phyloP scores from a whole-genome alignment of 2,888 invertebrate genomes.

The Caenorhabditis sp. region DNA sequence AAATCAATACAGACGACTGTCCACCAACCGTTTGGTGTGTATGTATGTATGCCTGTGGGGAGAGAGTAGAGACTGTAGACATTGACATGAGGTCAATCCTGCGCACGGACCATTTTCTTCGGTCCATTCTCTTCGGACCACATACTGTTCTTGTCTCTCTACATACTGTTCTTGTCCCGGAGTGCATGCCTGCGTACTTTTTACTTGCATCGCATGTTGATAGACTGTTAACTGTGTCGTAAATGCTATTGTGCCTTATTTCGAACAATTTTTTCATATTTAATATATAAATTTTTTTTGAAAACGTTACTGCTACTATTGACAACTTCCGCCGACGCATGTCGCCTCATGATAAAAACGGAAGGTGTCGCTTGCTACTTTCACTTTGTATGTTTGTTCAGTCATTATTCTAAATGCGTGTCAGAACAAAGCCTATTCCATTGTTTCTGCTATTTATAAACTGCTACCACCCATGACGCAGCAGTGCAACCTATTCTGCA shows the following conservation, averaged over 20 bases:
- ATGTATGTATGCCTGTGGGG: neutral
- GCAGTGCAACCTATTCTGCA: slow-evolving; percentile 27
- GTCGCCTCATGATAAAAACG: neutral
- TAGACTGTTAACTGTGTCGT: no score
- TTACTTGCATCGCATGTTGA: no score
- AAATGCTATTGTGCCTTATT: no score
- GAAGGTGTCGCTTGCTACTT: neutral
- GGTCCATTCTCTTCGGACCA: neutral
- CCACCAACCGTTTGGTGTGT: neutral
- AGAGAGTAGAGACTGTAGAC: neutral
- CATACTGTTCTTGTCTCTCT: no score
- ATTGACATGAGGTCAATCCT: neutral
- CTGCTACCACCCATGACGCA: slow-evolving; percentile 29
- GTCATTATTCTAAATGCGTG: neutral
- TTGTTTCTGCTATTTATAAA: slow-evolving; percentile 6
- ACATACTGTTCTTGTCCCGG: no score
- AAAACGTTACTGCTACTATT: neutral
- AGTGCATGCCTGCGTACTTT: no score
- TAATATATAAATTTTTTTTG: neutral
- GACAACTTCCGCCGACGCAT: neutral
- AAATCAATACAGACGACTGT: neutral
- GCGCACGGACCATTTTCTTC: neutral
- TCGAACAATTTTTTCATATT: neutral
- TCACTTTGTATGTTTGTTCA: neutral
- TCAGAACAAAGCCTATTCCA: slow-evolving; percentile 1